phyloP scores from a whole-genome alignment of 2,113 vertebrate species.

The Psilopogon haemacephalus region DNA sequence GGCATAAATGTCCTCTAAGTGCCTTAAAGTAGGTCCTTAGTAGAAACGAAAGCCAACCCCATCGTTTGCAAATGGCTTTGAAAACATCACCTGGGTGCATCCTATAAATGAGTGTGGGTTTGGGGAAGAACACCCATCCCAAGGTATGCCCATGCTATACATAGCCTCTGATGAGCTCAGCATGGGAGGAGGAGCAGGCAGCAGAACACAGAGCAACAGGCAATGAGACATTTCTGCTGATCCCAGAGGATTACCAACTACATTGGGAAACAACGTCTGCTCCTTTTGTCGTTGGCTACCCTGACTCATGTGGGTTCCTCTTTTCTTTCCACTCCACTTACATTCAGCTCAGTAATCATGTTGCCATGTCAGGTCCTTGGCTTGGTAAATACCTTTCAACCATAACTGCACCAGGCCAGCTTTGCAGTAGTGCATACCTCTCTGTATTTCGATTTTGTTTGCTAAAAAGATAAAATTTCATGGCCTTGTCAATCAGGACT shows the following conservation, averaged over 20 bases:
- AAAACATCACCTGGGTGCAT: neutral
- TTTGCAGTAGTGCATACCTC: neutral
- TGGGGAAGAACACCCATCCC: constrained; percentile 23
- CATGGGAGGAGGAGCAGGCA: neutral
- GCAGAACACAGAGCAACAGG: neutral
- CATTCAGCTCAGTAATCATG: neutral
- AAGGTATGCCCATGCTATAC: neutral
- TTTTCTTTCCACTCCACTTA: neutral
- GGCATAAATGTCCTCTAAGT: constrained; percentile 57
- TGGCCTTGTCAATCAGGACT: neutral
- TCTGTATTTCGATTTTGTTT: neutral
- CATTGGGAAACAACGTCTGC: neutral
- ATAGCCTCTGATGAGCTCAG: constrained; percentile 39
- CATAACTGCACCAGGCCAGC: neutral
- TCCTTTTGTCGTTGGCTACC: neutral
- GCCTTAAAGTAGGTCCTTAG: constrained; percentile 50
- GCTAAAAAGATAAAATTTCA: neutral
- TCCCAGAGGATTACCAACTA: neutral
- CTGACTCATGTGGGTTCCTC: rapidly evolving
- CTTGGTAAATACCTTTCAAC: neutral
- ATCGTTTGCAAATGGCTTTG: neutral
- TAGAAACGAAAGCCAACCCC: neutral
- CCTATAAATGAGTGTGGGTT: constrained; percentile 44
- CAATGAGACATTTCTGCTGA: neutral
- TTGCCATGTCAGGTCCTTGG: neutral